Evolutionary conservation across 2,113 vertebrate species (phyloP).

Genomic region (Andinoacara biseriatus): DNA sequence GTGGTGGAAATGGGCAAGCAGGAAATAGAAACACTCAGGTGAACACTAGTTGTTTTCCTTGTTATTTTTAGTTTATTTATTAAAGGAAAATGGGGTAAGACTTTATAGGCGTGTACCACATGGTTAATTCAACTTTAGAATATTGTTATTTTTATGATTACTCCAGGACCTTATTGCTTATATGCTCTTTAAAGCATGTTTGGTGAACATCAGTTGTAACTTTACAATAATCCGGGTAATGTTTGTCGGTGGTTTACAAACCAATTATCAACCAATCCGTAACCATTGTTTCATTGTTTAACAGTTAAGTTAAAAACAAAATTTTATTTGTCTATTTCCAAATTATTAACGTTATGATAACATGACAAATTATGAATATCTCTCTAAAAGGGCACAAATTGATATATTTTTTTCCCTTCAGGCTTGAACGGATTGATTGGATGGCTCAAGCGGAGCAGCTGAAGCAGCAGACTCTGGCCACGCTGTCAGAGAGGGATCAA

Average conservation of each 20-base stretch:
- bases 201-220: background rate
- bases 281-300: background rate
- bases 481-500: slow-evolving; percentile 87
- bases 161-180: background rate
- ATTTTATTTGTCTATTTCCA: background rate
- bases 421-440: slow-evolving; percentile 81
- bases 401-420: slow-evolving; percentile 32
- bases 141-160: background rate
- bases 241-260: background rate
- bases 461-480: slow-evolving; percentile 87
- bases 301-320: background rate
- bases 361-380: too few species aligned
- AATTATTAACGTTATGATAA: background rate
- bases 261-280: background rate
- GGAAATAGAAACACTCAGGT: slow-evolving; percentile 76
- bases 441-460: slow-evolving; percentile 82
- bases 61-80: too few species aligned
- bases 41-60: background rate
- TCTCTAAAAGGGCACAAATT: background rate
- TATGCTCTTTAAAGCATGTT: background rate
- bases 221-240: background rate
- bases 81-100: background rate
- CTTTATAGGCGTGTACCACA: too few species aligned
- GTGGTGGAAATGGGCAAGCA: slow-evolving; percentile 70
- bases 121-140: background rate